Evolutionary conservation across 2,113 vertebrate genomes (phyloP), one percentile per base, ranked within the genome.

Genomic region (Phylloscopus trochiloides): DNA sequence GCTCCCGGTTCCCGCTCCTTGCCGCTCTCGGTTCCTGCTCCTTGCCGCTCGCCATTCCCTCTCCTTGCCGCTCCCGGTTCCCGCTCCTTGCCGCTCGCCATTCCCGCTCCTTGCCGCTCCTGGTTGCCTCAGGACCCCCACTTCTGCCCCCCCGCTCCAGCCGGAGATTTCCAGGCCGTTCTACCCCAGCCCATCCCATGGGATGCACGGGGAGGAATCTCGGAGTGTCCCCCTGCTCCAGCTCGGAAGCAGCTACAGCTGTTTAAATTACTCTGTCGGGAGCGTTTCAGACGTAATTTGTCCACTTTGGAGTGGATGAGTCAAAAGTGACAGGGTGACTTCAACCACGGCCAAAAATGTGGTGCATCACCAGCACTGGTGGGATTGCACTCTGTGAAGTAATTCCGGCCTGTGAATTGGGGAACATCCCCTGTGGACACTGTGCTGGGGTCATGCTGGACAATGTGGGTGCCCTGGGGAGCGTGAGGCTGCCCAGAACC

Each of bases 1-100:
- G 38, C 38, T 40, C 38, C 38, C 38, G 38, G 10, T 10, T 40
- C 38, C 38, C 38, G 38, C 10, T 12, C 38, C 38, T 40, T 36
- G 3, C 10, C 26, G 12, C 5, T 12, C 10, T 9, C 22, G 0
- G 0, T 7, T 12, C 18, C 1, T 1, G 38, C 31, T 12, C 38
- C 38, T 40, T 40, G 11, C 40, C 40, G 40, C 40, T 40, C 38
- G 10, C 38, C 10, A 40, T 40, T 40, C 38, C 38, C 38, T 10
- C 38, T 12, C 38, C 38, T 38, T 38, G 38, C 10, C 20, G 9
- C 4, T 15, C 10, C 12, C 22, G 0, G 0, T 6, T 12, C 18
- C 1, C 2, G 38, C 31, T 40, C 38, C 38, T 40, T 40, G 10
- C 38, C 38, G 38, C 38, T 40, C 38, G 10, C 38, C 10, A 40